Evolutionary conservation across 92 coral and sea anemone genomes (phyloP), one percentile per base, ranked within the genome.

Genomic region (Actinostola sp.): DNA sequence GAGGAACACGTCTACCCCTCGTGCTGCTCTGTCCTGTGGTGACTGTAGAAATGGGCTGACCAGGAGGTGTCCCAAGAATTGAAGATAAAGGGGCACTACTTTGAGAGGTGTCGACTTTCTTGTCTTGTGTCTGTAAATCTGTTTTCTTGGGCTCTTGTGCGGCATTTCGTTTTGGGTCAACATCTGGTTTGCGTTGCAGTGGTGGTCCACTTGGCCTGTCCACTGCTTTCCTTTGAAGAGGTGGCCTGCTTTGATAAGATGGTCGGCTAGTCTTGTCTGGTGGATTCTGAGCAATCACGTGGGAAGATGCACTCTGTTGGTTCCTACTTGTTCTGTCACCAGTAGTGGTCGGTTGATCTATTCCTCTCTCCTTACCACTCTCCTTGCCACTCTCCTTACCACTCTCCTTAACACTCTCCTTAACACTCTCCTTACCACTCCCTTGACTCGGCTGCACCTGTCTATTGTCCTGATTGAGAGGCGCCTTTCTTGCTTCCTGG

Each of bases 1-100:
- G 81, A 27, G 81, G 81, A 11, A 75, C 81, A 75, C 81, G 72
- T 32, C 70, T 75, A 30, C 28, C 30, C 15, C 15, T 53, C 10
- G 8, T 9, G 5, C 9, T 36, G 2, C 49, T 31, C 26, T 63
- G 72, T 26, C 69, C 81, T 68, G 27, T 61, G 28, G 58, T 68
- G 29, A 68, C 31, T 8, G 74, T 68, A 0, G 74, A 68, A 24
- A 68, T 68, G 17, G 28, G 48, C 26, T 52, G 34, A 24, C 26
- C 41, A 12, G 58, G 58, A 11, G 58, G 24, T 17, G 52, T 28
- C 12, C 41, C 58, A 19, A 44, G 54, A n/a, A n/a, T n/a, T 61
- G 38, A 34, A 31, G 66, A 23, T 34, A 14, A 17, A 28, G 32
- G 50, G 50, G 62, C 13, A 57, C 39, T 57, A 17, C n/a, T 30